These are phyloP conservation scores for Eumaeus atala DNA, from an alignment of 1,140 invertebrate genomes.

Conservation along the genomic window DNA sequence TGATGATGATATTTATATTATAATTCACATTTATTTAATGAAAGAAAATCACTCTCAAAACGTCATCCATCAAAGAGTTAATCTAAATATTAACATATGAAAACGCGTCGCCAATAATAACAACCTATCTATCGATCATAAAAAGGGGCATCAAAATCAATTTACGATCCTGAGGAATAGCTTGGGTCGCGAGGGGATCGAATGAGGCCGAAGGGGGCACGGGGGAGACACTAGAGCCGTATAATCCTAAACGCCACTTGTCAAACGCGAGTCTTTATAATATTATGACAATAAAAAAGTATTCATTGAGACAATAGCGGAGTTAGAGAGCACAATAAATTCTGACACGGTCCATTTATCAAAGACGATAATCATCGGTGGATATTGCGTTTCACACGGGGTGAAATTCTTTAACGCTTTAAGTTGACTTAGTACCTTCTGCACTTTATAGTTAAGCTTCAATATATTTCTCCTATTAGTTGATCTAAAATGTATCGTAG, in stretches of 20 bases:
- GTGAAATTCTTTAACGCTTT: slow-evolving; percentile 44
- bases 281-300: slow-evolving; percentile 70
- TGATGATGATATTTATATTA: slow-evolving; percentile 5
- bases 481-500: too few relatives aligned
- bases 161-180: slow-evolving; percentile 57
- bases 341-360: slow-evolving; percentile 68
- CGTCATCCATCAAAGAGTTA: slow-evolving; percentile 22
- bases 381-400: slow-evolving; percentile 38
- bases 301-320: slow-evolving; percentile 72
- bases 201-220: background rate
- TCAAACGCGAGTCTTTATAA: slow-evolving; percentile 57
- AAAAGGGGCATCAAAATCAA: slow-evolving; percentile 65
- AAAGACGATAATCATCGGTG: slow-evolving; percentile 59
- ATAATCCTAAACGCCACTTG: slow-evolving; percentile 62
- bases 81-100: slow-evolving; percentile 60
- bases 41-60: background rate
- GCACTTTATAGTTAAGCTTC: too few relatives aligned
- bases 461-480: too few relatives aligned
- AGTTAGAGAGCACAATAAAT: slow-evolving; percentile 63
- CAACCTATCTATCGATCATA: slow-evolving; percentile 50
- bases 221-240: slow-evolving; percentile 24
- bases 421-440: slow-evolving; percentile 22
- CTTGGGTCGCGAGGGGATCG: slow-evolving; percentile 19
- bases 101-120: slow-evolving; percentile 51
- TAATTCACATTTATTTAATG: background rate